Evolutionary conservation across 2,888 invertebrate species (phyloP).

Genomic region (Watsonalla binaria): DNA sequence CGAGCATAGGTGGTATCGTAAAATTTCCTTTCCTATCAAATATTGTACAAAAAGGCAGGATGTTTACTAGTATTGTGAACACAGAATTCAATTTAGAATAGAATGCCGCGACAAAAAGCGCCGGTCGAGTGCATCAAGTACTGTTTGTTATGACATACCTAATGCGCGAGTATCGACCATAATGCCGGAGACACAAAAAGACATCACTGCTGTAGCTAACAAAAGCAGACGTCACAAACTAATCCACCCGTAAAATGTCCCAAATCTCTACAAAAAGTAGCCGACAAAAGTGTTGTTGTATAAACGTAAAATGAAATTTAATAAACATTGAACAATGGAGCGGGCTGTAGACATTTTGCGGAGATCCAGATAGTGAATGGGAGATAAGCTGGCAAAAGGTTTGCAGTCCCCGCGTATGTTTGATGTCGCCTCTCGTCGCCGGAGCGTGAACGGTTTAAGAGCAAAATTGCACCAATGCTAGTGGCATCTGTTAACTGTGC

Average conservation of each 20-base stretch:
- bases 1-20: slow-evolving; percentile 1
- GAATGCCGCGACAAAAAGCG: slow-evolving; percentile 60
- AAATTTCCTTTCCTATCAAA: slow-evolving; percentile 32
- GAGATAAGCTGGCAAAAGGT: slow-evolving; percentile 78
- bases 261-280: slow-evolving; percentile 68
- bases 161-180: slow-evolving; percentile 74
- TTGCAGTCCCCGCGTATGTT: slow-evolving; percentile 68
- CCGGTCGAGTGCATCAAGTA: slow-evolving; percentile 54
- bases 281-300: slow-evolving; percentile 78
- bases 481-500: slow-evolving; percentile 73
- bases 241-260: slow-evolving; percentile 78
- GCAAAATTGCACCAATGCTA: slow-evolving; percentile 70
- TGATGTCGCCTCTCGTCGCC: slow-evolving; percentile 74
- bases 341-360: slow-evolving; percentile 64
- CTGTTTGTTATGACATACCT: slow-evolving; percentile 78
- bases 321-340: slow-evolving; percentile 73
- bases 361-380: slow-evolving; percentile 71
- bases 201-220: slow-evolving; percentile 56
- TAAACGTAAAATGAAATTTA: slow-evolving; percentile 78
- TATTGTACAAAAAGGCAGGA: slow-evolving; percentile 63
- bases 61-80: slow-evolving; percentile 73
- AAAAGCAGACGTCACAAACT: slow-evolving; percentile 64
- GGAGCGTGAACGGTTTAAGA: slow-evolving; percentile 72
- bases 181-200: slow-evolving; percentile 66
- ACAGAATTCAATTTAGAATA: slow-evolving; percentile 68